phyloP scores from a whole-genome alignment of 2,888 invertebrate genomes.

The Diarsia dahlii region DNA sequence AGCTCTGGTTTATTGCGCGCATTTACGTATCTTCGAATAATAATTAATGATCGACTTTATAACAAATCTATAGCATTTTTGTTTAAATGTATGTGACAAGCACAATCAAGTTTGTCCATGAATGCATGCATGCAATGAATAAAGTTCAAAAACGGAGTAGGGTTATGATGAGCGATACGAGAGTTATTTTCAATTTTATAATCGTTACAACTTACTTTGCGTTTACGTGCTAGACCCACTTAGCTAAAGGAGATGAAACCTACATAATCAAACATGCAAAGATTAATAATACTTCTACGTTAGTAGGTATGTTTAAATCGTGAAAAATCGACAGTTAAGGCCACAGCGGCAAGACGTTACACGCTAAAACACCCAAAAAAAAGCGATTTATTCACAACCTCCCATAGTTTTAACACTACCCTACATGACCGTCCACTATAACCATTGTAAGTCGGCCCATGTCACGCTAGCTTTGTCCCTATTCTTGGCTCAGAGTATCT shows the following conservation, averaged over 20 bases:
- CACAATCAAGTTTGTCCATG: not conserved
- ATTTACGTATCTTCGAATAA: too few relatives aligned
- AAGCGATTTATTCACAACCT: not conserved
- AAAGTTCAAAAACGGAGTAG: not conserved
- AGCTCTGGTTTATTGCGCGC: too few relatives aligned
- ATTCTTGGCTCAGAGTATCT: constrained; percentile 25
- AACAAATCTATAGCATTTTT: not conserved
- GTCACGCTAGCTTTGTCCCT: constrained; percentile 27
- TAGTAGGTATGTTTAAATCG: not conserved
- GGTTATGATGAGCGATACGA: not conserved
- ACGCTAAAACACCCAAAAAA: constrained; percentile 3
- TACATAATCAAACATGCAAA: not conserved
- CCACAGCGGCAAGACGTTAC: not conserved
- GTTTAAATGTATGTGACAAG: too few relatives aligned
- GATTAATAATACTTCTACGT: not conserved
- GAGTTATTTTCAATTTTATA: not conserved
- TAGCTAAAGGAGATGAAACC: not conserved
- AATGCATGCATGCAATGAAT: too few relatives aligned
- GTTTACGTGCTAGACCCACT: not conserved
- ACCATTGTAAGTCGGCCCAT: constrained; percentile 7
- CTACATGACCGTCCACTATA: constrained; percentile 18
- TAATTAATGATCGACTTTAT: not conserved
- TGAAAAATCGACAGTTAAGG: not conserved
- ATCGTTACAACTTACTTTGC: not conserved
- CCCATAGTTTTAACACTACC: constrained; percentile 11